A percentile compares a stretch with the other conserved stretches of the same genome.
Conservation (phyloP, 2,888 invertebrate species). For the Bombylius major region DNA sequence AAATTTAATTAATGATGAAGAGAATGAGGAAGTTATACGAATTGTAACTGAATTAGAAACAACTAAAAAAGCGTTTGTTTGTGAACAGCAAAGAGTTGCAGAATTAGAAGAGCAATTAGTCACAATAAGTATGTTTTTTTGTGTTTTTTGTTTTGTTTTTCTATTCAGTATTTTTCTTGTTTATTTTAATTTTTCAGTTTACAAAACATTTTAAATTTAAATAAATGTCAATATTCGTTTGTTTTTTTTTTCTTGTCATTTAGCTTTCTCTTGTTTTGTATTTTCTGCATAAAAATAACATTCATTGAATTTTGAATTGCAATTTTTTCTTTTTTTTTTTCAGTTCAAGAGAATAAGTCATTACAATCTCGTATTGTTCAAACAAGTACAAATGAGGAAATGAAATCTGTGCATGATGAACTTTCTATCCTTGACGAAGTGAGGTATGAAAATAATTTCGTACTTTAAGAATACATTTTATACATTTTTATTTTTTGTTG, state of each 20-base stretch:
- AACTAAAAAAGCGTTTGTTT: slow-evolving; percentile 50
- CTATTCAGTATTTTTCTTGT: too few relatives aligned
- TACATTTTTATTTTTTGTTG: background rate
- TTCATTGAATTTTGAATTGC: too few relatives aligned
- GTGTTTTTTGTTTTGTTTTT: background rate
- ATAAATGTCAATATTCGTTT: background rate
- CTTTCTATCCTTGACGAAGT: slow-evolving; percentile 75
- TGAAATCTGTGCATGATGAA: slow-evolving; percentile 73
- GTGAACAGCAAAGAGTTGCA: slow-evolving; percentile 57
- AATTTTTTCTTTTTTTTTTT: slow-evolving; percentile 2
- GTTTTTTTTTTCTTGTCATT: too few relatives aligned
- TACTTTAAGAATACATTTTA: background rate
- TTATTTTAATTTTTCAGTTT: too few relatives aligned
- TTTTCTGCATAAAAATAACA: too few relatives aligned
- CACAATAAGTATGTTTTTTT: slow-evolving; percentile 33
- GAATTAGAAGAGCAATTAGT: slow-evolving; percentile 69
- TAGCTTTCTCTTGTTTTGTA: background rate
- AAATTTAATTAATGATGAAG: slow-evolving; percentile 20
- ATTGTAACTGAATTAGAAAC: slow-evolving; percentile 60
- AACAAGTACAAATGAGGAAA: slow-evolving; percentile 52
- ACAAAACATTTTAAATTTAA: background rate
- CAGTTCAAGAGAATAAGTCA: slow-evolving; percentile 34
- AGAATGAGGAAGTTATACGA: slow-evolving; percentile 38
- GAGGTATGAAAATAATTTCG: slow-evolving; percentile 41
- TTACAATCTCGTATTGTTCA: slow-evolving; percentile 32